phyloP scores from a whole-genome alignment of 2,797 vertebrate species.

The Aselliscus stoliczkanus region DNA sequence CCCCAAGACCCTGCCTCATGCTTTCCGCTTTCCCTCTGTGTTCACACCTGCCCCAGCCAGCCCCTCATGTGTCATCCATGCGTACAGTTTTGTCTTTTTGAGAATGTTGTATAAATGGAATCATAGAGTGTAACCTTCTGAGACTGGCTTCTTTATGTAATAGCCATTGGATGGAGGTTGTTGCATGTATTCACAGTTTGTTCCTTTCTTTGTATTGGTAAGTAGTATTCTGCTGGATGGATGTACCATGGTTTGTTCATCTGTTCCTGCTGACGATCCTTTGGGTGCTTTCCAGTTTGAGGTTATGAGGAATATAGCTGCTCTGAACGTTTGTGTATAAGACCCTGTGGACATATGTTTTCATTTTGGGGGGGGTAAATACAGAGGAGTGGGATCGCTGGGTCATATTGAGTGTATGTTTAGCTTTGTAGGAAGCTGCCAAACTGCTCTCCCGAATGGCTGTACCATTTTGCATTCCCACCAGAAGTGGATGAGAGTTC shows the following conservation, averaged over 20 bases:
- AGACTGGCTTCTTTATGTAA: background rate
- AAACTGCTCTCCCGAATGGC: background rate
- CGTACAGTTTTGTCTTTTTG: background rate
- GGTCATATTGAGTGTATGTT: too few relatives aligned
- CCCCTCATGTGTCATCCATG: background rate
- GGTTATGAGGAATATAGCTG: background rate
- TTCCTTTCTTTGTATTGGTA: background rate
- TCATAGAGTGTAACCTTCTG: background rate
- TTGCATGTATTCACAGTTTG: accelerated
- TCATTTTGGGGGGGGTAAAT: background rate
- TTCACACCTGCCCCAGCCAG: too few relatives aligned
- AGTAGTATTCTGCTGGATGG: background rate
- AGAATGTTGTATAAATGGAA: background rate
- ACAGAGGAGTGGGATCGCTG: background rate
- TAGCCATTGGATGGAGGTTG: too few relatives aligned
- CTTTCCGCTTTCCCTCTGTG: background rate
- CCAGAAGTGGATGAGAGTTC: accelerated
- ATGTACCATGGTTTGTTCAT: accelerated
- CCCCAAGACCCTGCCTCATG: background rate
- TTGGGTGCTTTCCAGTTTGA: background rate
- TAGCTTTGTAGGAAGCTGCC: background rate
- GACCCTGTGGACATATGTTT: background rate
- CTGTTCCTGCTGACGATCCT: background rate
- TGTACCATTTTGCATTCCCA: background rate
- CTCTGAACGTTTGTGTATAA: background rate